Base-by-base conservation (phyloP, 1,140 invertebrate species). In the Lordiphosa collinella region DNA sequence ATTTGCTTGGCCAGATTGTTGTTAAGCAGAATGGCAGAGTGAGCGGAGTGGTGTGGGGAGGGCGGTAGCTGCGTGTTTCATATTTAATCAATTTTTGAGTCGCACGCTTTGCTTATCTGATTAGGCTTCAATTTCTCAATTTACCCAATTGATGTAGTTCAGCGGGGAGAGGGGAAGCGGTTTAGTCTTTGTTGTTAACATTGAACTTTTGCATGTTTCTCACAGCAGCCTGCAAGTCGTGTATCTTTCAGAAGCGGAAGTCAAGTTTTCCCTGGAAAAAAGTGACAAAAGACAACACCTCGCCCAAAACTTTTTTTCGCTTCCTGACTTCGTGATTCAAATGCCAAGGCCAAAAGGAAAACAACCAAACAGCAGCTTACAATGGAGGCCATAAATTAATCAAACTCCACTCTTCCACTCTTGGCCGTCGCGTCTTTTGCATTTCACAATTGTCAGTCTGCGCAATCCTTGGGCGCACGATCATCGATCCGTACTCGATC, bases 51-150 rank as follows among this genome's bases (percentile, higher is more conserved):
- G 37, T 10, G 9, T 9, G 31, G 9, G 49, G 36, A 41, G 16
- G 36, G 55, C 29, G 9, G 25, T 82, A 78, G 78, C 78, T 84
- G 78, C 78, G 79, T 82, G 78, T 82, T 78, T 82, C 72, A 78
- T 82, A 78, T 82, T 78, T 84, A 82, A 82, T 82, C 78, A 82
- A 82, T 82, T 84, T 82, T 69, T 41, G 53, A 76, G 71, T 82
- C 78, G 74, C 76, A 82, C 78, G 76, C 71, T 85, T 51, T 32
- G 34, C 56, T 84, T 84, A 84, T 84, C 78, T 65, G 68, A 84
- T 84, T 84, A 60, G 63, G 64, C 67, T 84, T 84, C 79, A 84
- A 84, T 84, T 84, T 84, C 78, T 84, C 72, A 84, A 84, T 84
- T 84, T 78, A 57, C 46, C 44, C 3, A 71, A 84, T 63, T 62